phyloP scores from a whole-genome alignment of 2,888 invertebrate genomes.

The Thecocarcelia acutangulata region DNA sequence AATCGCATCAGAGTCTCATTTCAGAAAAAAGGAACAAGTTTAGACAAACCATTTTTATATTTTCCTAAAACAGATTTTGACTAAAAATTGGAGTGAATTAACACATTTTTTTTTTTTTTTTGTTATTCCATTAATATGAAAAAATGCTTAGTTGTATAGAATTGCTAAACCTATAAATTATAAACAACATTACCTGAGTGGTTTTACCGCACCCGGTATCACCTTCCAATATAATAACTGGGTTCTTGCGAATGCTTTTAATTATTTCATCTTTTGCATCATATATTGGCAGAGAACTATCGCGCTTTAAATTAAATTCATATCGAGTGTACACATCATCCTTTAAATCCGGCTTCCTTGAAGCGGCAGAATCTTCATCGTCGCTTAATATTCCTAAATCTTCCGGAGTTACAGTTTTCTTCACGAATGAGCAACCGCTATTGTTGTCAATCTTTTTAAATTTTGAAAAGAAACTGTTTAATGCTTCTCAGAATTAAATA shows the following conservation, averaged over 20 bases:
- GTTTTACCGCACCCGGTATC: conserved; percentile 98
- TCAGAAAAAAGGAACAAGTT: too few species aligned
- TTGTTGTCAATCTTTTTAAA: background rate
- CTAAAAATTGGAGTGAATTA: too few species aligned
- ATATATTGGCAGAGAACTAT: conserved; percentile 77
- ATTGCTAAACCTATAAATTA: too few species aligned
- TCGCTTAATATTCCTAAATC: conserved; percentile 73
- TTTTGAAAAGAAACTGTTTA: conserved; percentile 2
- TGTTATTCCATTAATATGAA: too few species aligned
- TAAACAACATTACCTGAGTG: conserved; percentile 84
- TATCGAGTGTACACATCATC: conserved; percentile 76
- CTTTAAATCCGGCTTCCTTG: conserved; percentile 68
- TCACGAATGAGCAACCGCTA: background rate
- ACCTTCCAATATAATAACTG: conserved; percentile 93
- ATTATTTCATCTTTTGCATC: conserved; percentile 84
- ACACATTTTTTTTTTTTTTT: too few species aligned
- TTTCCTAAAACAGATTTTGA: too few species aligned
- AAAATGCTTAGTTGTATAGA: too few species aligned
- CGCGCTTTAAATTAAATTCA: conserved; percentile 75
- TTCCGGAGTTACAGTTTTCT: conserved; percentile 63
- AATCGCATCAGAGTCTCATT: too few species aligned
- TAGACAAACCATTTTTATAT: too few species aligned
- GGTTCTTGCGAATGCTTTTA: conserved; percentile 83
- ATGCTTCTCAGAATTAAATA: background rate
- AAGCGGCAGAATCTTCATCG: conserved; percentile 59